phyloP scores from a whole-genome alignment of 2,888 invertebrate genomes.

The Drosophila subsilvestris region DNA sequence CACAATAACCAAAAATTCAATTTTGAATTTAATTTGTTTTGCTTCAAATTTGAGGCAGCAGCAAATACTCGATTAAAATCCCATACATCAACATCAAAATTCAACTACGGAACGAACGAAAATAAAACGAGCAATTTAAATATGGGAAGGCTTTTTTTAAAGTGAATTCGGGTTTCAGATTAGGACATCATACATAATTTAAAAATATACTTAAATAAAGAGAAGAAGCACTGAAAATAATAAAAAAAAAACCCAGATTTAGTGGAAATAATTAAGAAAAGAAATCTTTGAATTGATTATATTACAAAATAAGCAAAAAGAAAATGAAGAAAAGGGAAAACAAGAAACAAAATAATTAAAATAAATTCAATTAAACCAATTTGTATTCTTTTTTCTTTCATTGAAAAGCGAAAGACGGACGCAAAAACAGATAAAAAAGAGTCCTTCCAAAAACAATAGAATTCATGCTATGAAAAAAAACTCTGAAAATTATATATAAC shows the following conservation, averaged over 20 bases:
- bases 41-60: conserved; percentile 49
- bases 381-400: no score
- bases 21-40: conserved; percentile 49
- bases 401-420: neutral
- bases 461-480: neutral
- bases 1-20: conserved; percentile 43
- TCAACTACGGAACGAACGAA: conserved; percentile 28
- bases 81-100: conserved; percentile 32
- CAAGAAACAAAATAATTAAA: no score
- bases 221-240: conserved; percentile 1
- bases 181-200: conserved; percentile 24
- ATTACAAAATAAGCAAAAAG: neutral
- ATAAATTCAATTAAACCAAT: no score
- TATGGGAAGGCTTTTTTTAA: conserved; percentile 62
- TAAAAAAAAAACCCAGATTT: conserved; percentile 1
- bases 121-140: conserved; percentile 62
- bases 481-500: neutral
- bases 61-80: conserved; percentile 37
- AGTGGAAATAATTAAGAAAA: no score
- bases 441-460: neutral
- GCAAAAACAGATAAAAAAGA: neutral
- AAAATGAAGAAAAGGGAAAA: neutral
- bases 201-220: conserved; percentile 4
- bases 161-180: conserved; percentile 22
- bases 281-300: neutral